Evolutionary conservation across 1,140 invertebrate genomes (phyloP).

Genomic region (Saccostrea echinata): DNA sequence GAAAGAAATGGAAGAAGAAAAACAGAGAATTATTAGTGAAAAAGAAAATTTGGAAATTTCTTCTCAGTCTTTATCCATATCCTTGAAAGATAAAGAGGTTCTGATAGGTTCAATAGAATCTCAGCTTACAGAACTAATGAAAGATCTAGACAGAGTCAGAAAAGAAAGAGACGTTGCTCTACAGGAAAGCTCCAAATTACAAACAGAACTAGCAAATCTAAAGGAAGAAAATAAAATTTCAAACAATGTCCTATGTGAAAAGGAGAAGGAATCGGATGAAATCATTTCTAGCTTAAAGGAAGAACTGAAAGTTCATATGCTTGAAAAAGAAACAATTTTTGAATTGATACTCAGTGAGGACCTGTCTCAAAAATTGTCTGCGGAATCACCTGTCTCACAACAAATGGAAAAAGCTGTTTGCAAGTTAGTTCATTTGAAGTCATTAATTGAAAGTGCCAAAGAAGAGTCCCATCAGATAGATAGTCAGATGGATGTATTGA

Average conservation of each 20-base stretch:
- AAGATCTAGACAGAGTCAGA: neutral
- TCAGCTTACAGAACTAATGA: neutral
- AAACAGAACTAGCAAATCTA: neutral
- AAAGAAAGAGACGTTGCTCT: neutral
- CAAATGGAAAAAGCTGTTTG: neutral
- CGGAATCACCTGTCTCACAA: neutral
- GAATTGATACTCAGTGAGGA: neutral
- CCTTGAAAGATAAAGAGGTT: neutral
- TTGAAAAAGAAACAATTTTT: neutral
- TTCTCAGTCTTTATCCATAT: neutral
- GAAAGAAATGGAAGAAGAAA: neutral
- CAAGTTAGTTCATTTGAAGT: neutral
- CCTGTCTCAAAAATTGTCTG: neutral
- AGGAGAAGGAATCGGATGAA: neutral
- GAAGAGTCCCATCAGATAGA: neutral
- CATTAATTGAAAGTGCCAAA: neutral
- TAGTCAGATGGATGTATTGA: neutral
- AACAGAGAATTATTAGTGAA: neutral
- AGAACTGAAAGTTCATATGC: neutral
- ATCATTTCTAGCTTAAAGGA: neutral
- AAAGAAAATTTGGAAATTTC: neutral
- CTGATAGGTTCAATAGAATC: neutral
- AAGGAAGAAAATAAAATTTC: neutral
- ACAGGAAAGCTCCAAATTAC: neutral
- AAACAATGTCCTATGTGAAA: neutral